These are phyloP conservation scores for Conchocele bisecta DNA, from an alignment of 2,888 invertebrate genomes.

Conservation along the genomic window DNA sequence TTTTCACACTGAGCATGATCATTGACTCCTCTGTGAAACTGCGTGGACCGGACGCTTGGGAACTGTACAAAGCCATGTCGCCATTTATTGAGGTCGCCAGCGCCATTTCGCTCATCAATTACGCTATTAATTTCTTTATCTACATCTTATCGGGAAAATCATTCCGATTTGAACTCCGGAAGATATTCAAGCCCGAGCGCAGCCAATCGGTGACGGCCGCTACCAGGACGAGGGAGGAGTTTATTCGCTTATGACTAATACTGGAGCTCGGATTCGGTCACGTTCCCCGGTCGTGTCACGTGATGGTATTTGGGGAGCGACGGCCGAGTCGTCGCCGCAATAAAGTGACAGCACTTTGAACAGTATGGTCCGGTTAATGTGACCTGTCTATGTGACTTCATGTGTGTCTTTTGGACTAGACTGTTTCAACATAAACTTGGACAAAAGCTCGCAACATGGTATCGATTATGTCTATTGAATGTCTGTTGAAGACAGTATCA, in stretches of 20 bases:
- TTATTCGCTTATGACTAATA: conserved; percentile 25
- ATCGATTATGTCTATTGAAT: too few species aligned
- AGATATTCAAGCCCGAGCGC: conserved; percentile 53
- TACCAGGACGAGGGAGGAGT: conserved; percentile 27
- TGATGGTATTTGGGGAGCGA: too few species aligned
- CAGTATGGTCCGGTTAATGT: too few species aligned
- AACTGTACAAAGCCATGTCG: conserved; percentile 44
- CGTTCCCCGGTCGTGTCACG: too few species aligned
- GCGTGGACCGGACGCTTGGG: conserved; percentile 31
- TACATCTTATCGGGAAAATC: conserved; percentile 75
- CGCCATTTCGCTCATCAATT: conserved; percentile 71
- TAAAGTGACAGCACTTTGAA: too few species aligned
- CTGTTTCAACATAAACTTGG: too few species aligned
- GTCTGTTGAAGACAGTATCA: too few species aligned
- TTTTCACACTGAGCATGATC: conserved; percentile 67
- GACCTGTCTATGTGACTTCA: too few species aligned
- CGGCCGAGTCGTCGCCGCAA: too few species aligned
- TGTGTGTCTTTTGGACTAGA: too few species aligned
- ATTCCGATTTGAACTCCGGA: conserved; percentile 69
- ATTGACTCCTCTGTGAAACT: conserved; percentile 61
- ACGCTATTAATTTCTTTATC: conserved; percentile 76
- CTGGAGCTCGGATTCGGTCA: conserved; percentile 1
- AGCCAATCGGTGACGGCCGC: conserved; percentile 33
- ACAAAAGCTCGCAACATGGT: too few species aligned
- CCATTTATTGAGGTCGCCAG: conserved; percentile 64